Evolutionary conservation across 2,888 invertebrate species (phyloP).

Genomic region (Drosophila kanekoi): DNA sequence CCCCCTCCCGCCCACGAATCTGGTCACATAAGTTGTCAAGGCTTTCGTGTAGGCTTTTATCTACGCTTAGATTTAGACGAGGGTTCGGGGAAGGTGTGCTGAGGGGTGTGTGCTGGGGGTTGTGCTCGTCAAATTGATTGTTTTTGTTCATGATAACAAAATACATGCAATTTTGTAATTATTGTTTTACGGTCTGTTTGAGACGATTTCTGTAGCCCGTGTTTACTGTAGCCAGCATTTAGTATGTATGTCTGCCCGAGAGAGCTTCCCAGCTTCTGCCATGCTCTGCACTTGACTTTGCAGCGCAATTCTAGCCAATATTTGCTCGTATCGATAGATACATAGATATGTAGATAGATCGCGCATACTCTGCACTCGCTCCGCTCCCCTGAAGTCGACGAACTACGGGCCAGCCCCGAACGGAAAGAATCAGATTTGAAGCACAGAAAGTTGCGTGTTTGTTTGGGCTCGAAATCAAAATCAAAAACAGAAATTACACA

Average conservation of each 20-base stretch:
- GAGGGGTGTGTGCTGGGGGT: background rate
- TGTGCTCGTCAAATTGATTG: slow-evolving; percentile 54
- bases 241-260: too few species aligned
- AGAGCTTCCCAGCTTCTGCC: background rate
- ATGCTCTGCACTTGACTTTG: slow-evolving; percentile 13
- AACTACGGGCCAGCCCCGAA: slow-evolving; percentile 42
- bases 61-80: slow-evolving; percentile 51
- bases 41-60: slow-evolving; percentile 60
- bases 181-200: slow-evolving; percentile 75
- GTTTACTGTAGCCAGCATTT: slow-evolving; percentile 1
- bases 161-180: slow-evolving; percentile 77
- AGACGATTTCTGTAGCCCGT: slow-evolving; percentile 33
- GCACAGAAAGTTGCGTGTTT: slow-evolving; percentile 66
- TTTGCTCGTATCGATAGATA: too few species aligned
- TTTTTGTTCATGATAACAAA: slow-evolving; percentile 61
- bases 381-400: slow-evolving; percentile 55
- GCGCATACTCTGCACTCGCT: background rate
- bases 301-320: slow-evolving; percentile 6
- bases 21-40: slow-evolving; percentile 27
- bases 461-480: slow-evolving; percentile 60
- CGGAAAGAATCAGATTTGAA: slow-evolving; percentile 5
- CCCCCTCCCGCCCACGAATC: too few species aligned
- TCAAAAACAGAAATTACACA: slow-evolving; percentile 30
- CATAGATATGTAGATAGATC: too few species aligned
- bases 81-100: background rate